These are phyloP conservation scores for Noturus placidus DNA, from an alignment of 2,113 vertebrate species.

Conservation along the genomic window DNA sequence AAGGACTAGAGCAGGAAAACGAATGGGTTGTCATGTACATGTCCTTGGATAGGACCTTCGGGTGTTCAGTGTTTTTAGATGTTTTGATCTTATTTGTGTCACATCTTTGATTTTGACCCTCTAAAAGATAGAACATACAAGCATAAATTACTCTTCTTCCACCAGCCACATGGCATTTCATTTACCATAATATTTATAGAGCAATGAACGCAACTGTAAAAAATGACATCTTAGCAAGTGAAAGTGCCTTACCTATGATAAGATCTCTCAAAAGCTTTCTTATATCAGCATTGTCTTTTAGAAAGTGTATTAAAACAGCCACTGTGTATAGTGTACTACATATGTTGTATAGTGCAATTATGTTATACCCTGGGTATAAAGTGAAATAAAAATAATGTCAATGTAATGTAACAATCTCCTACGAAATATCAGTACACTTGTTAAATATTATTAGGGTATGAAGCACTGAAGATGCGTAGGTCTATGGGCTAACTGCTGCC, in stretches of 20 bases:
- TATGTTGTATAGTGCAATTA: neutral
- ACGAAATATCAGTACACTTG: neutral
- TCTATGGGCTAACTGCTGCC: too few relatives aligned
- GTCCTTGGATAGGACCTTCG: conserved; percentile 9
- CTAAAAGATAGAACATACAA: neutral
- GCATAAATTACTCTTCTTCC: neutral
- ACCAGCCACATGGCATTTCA: neutral
- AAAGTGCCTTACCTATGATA: neutral
- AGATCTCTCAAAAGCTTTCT: neutral
- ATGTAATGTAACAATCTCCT: neutral
- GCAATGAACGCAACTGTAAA: neutral
- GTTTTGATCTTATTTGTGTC: conserved; percentile 15
- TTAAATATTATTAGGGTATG: neutral
- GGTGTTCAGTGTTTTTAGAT: neutral
- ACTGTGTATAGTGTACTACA: neutral
- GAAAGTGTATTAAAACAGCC: neutral
- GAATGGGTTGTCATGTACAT: neutral
- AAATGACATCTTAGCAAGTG: neutral
- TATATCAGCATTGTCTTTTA: neutral
- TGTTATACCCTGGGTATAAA: neutral
- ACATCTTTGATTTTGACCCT: conserved; percentile 13
- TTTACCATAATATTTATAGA: conserved; percentile 4
- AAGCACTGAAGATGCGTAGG: too few relatives aligned
- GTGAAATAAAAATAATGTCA: neutral
- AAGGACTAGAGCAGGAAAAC: neutral